Evolutionary conservation across 1,140 invertebrate genomes (phyloP).

Genomic region (Caenorhabditis remanei): DNA sequence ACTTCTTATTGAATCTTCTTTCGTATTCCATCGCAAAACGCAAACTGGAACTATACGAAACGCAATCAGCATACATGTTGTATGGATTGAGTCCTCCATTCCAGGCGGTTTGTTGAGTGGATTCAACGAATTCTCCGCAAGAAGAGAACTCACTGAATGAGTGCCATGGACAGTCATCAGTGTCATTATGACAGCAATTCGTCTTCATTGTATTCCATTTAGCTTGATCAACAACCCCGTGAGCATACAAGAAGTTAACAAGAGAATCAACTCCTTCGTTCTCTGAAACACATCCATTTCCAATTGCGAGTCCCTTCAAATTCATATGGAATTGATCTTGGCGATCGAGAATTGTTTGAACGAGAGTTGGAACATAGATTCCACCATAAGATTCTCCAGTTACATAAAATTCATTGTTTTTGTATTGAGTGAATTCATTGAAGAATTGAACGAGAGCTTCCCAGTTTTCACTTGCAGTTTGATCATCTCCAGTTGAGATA

Average conservation of each 20-base stretch:
- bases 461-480: conserved; percentile 78
- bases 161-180: conserved; percentile 66
- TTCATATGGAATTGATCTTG: conserved; percentile 63
- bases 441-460: conserved; percentile 80
- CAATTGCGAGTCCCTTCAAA: conserved; percentile 67
- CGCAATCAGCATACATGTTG: conserved; percentile 66
- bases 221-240: conserved; percentile 65
- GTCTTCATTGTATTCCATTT: conserved; percentile 63
- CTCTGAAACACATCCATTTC: conserved; percentile 67
- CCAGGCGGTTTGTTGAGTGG: conserved; percentile 62
- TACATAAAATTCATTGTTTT: conserved; percentile 78
- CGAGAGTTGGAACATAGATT: conserved; percentile 80
- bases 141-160: conserved; percentile 57
- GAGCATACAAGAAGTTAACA: conserved; percentile 64
- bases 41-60: conserved; percentile 18
- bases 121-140: conserved; percentile 64
- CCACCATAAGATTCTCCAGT: conserved; percentile 79
- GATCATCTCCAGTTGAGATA: conserved; percentile 79
- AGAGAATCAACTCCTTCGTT: conserved; percentile 63
- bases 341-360: conserved; percentile 77
- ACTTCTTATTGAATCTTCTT: conserved; percentile 58
- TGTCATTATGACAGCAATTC: conserved; percentile 64
- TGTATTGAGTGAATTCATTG: conserved; percentile 80
- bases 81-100: conserved; percentile 66
- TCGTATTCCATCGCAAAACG: conserved; percentile 62